A percentile compares a stretch with the other conserved stretches of the same genome.
Evolutionary conservation across 2,113 vertebrate species (phyloP).

Genomic region (Odocoileus hemionus): DNA sequence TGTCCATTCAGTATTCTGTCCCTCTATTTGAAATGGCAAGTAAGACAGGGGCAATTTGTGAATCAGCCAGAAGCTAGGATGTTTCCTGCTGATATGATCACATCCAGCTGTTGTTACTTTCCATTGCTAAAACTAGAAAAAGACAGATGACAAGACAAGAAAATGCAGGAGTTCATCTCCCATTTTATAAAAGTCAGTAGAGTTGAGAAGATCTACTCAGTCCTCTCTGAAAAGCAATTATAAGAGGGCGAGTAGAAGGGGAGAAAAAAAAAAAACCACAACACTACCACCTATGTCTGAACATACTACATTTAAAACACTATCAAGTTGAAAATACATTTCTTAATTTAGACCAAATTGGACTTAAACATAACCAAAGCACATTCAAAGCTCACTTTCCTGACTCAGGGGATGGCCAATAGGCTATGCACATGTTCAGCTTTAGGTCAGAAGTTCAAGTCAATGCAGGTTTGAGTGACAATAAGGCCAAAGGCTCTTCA

Average conservation of each 20-base stretch:
- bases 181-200: constrained; percentile 35
- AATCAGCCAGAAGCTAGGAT: constrained; percentile 33
- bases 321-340: constrained; percentile 9
- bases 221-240: constrained; percentile 28
- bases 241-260: neutral
- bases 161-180: constrained; percentile 33
- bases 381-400: neutral
- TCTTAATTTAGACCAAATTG: neutral
- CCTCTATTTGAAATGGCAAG: constrained; percentile 51
- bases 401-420: neutral
- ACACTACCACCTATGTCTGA: neutral
- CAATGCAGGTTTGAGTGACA: neutral
- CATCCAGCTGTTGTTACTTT: constrained; percentile 33
- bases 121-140: constrained; percentile 46
- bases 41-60: constrained; percentile 54
- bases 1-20: constrained; percentile 35
- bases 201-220: neutral
- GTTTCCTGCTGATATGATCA: constrained; percentile 51
- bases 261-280: neutral
- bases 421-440: neutral
- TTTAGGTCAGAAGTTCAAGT: constrained; percentile 39
- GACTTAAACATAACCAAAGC: constrained; percentile 11
- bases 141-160: constrained; percentile 44
- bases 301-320: constrained; percentile 42
- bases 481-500: constrained; percentile 25